These are phyloP conservation scores for Fopius arisanus DNA, from an alignment of 1,140 invertebrate genomes.

Conservation along the genomic window DNA sequence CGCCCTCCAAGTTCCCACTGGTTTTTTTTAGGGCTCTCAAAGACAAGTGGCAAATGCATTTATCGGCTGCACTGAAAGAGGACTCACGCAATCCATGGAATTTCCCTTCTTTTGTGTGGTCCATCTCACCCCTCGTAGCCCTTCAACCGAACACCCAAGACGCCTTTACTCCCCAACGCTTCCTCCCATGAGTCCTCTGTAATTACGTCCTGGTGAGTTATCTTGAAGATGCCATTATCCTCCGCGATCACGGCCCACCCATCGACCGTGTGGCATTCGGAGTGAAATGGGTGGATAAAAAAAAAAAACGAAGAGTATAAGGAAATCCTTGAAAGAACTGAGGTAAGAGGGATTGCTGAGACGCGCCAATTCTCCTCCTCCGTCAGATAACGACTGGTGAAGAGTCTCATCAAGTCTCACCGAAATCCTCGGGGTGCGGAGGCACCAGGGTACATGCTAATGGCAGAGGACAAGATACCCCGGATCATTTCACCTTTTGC, in stretches of 20 bases:
- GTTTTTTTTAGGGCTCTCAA: too few relatives aligned
- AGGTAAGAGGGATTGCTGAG: not conserved
- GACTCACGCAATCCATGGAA: constrained; percentile 25
- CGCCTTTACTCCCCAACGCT: constrained; percentile 8
- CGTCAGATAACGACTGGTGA: not conserved
- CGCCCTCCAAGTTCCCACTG: too few relatives aligned
- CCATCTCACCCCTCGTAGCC: not conserved
- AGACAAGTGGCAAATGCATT: constrained; percentile 32
- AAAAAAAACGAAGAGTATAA: not conserved
- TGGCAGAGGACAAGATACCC: too few relatives aligned
- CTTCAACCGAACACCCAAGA: not conserved
- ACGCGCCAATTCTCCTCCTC: not conserved
- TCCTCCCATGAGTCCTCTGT: constrained; percentile 5
- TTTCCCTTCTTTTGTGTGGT: constrained; percentile 11
- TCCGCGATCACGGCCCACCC: not conserved
- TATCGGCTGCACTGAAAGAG: constrained; percentile 18
- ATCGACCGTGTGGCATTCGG: too few relatives aligned
- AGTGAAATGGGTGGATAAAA: not conserved
- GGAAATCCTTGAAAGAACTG: not conserved
- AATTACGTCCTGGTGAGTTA: constrained; percentile 32
- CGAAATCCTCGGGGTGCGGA: not conserved
- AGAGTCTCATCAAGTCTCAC: not conserved
- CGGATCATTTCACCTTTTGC: too few relatives aligned
- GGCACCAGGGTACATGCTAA: not conserved
- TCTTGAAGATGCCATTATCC: constrained; percentile 31